phyloP scores from a whole-genome alignment of 2,797 vertebrate genomes.

The Typhlichthys subterraneus region DNA sequence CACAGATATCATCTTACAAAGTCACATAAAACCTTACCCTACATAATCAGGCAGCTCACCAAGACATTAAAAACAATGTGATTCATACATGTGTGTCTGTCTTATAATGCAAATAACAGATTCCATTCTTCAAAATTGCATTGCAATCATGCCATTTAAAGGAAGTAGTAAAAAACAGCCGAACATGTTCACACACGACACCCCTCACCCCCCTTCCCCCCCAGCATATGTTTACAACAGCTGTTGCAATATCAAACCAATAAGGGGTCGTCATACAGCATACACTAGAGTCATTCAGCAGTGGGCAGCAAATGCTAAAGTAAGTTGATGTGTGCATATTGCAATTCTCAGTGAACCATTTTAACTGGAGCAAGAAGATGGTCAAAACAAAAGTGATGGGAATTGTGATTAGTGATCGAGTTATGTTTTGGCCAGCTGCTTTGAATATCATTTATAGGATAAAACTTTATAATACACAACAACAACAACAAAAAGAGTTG shows the following conservation, averaged over 20 bases:
- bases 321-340: background rate
- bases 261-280: constrained; percentile 23
- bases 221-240: constrained; percentile 34
- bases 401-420: no score
- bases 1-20: no score
- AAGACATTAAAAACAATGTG: no score
- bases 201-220: constrained; percentile 40
- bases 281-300: constrained; percentile 40
- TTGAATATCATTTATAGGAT: no score
- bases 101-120: background rate
- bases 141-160: background rate
- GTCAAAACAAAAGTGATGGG: background rate
- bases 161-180: constrained; percentile 1
- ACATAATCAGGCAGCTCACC: no score
- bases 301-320: constrained; percentile 2
- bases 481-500: no score
- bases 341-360: constrained; percentile 4
- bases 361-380: background rate
- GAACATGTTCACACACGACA: constrained; percentile 11
- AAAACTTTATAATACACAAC: no score
- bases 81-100: background rate
- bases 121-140: background rate
- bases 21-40: no score
- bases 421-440: background rate
- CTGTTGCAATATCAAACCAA: constrained; percentile 48